Conservation (phyloP, 2,113 vertebrate species). For the Ibidorhyncha struthersii region DNA sequence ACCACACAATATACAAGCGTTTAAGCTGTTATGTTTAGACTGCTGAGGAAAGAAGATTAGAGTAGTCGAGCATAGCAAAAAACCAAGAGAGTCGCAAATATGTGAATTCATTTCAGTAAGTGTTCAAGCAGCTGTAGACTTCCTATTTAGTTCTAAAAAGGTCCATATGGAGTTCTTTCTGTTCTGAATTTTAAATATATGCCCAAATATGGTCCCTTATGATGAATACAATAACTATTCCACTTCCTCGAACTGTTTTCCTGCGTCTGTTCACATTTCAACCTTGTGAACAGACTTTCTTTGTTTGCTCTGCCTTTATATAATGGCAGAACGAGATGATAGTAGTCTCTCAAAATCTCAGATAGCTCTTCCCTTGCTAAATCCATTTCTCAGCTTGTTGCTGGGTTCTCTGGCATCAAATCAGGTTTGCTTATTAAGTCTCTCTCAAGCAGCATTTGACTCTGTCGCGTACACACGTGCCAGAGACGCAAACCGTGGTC, state of each 20-base stretch:
- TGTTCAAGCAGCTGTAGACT: conserved; percentile 10
- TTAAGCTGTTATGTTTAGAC: neutral
- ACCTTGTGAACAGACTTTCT: neutral
- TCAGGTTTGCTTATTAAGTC: neutral
- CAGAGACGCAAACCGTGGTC: neutral
- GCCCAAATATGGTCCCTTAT: neutral
- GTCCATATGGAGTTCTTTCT: neutral
- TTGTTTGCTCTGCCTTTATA: neutral
- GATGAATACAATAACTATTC: neutral
- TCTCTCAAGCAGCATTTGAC: neutral
- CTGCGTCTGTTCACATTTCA: neutral
- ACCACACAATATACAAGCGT: neutral
- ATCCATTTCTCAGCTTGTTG: neutral
- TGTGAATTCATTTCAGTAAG: conserved; percentile 15
- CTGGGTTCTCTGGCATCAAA: neutral
- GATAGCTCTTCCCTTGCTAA: neutral
- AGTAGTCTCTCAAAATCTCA: neutral
- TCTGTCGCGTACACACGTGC: neutral
- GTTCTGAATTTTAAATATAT: neutral
- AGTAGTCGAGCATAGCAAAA: neutral
- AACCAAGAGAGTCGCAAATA: neutral
- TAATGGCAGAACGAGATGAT: neutral
- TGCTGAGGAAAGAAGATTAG: neutral
- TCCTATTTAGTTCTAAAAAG: conserved; percentile 18
- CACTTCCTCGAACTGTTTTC: neutral